Evolutionary conservation across 1,140 invertebrate species (phyloP), one percentile per base, ranked within the genome.

Genomic region (Drusus annulatus): DNA sequence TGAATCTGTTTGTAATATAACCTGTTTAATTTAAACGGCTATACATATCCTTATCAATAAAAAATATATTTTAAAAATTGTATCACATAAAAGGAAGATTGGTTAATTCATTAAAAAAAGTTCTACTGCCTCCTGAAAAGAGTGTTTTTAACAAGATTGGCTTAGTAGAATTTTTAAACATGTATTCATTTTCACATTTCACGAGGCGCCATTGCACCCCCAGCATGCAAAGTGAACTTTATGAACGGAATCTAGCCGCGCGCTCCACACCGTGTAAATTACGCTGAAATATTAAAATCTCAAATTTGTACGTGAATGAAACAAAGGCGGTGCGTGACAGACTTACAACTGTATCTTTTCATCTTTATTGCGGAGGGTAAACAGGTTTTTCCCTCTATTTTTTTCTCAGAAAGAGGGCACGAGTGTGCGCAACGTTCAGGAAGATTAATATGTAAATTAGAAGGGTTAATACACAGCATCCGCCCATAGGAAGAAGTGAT

Each of bases 221-320:
- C 15, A 15, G n/a, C 71, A 81, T 83, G 82, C 78, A 83, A 83
- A 81, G 80, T 81, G 79, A 81, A 83, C 80, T 81, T 83, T 81
- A 81, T 80, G 78, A 79, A 81, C 80, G 78, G 80, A 78, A 83
- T 79, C 80, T 65, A 56, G 77, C 28, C 7, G 74, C 74, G 52
- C 36, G 62, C 58, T 65, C 52, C 71, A 69, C 51, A 77, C 71
- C 73, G 82, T 74, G 82, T 81, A 78, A 80, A 83, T 83, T 81
- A 83, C 69, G 77, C 75, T 83, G 78, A 83, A 83, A 81, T 83
- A 83, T 83, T 83, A 83, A 83, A 81, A 83, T 83, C 52, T 74
- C 74, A 77, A 83, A 83, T 83, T 83, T 25, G 60, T 74, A 80
- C 68, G 69, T 83, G 82, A 80, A 81, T 80, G 82, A 81, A 83